Evolutionary conservation across 30 jellyfish, hydroid and myxozoan species (phyloP).

Genomic region (Aurelia coerulea): DNA sequence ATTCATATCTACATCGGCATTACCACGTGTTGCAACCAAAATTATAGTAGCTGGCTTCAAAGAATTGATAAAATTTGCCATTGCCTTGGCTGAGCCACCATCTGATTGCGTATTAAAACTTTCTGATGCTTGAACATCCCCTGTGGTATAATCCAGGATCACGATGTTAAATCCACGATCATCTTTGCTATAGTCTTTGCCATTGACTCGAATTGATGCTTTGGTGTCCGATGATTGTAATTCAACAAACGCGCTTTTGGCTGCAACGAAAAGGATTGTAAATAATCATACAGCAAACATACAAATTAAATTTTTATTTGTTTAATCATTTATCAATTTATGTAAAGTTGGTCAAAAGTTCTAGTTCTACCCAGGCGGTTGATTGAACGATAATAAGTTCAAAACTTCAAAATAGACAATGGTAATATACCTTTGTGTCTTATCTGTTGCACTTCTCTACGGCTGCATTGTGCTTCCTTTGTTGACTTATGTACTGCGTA

Average conservation of each 20-base stretch:
- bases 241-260: constrained; percentile 70
- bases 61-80: constrained; percentile 81
- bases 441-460: too few species aligned
- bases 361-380: too few species aligned
- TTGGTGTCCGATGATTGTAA: constrained; percentile 75
- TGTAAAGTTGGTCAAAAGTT: too few species aligned
- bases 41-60: constrained; percentile 78
- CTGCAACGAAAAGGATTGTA: constrained; percentile 1
- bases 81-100: constrained; percentile 92
- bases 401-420: too few species aligned
- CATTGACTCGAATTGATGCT: constrained; percentile 83
- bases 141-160: constrained; percentile 82
- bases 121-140: constrained; percentile 81
- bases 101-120: constrained; percentile 85
- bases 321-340: too few species aligned
- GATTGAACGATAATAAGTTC: too few species aligned
- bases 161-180: constrained; percentile 91
- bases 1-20: constrained; percentile 69
- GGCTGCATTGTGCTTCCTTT: too few species aligned
- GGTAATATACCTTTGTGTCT: too few species aligned
- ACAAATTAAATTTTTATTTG: too few species aligned
- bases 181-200: constrained; percentile 87
- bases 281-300: neutral
- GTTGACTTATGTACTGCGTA: too few species aligned
- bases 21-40: constrained; percentile 83